Evolutionary conservation across 2,888 invertebrate genomes (phyloP), one percentile per base, ranked within the genome.

Genomic region (Nowickia ferox): DNA sequence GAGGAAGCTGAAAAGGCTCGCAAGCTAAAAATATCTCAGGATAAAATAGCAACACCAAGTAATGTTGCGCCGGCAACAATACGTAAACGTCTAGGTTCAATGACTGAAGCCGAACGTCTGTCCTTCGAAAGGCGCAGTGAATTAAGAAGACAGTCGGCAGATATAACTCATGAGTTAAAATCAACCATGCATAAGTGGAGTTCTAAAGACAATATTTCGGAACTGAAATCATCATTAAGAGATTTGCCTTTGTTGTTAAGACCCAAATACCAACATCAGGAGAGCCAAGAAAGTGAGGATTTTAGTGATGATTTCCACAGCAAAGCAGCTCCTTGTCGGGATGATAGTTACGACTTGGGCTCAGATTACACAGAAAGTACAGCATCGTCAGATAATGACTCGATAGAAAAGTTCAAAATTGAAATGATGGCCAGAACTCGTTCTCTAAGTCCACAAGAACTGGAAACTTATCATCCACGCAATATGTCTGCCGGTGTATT

Each of bases 391-490:
- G 89, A 22, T 92, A 90, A 90, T 61, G 92, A 93, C 83, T 93
- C 93, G 9, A 92, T 93, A 46, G 93, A 93, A 84, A 91, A 92
- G 79, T 93, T 93, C 66, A 93, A 93, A 88, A 90, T 90, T 84
- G 92, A 93, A 65, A 84, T 93, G 2, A 86, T 91, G 85, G 91
- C 92, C 0, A 89, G 92, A n/a, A 92, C 92, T 0, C 89, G 89
- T 9, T 91, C 92, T 15, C 90, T 91, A 19, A 93, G 90, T 86
- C 94, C 94, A 46, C 87, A 88, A 0, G 96, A 96, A 88, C 94
- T 95, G 88, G 94, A 95, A 71, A 95, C 95, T 0, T 96, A 96
- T 90, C 95, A 96, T 92, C 96, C 96, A 1, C 93, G 95, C 87
- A 94, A 93, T 84, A 95, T 95, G 93, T 88, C 89, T 2, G 91